These are phyloP conservation scores for Serilophus lunatus DNA, from an alignment of 2,113 vertebrate genomes.

Conservation along the genomic window DNA sequence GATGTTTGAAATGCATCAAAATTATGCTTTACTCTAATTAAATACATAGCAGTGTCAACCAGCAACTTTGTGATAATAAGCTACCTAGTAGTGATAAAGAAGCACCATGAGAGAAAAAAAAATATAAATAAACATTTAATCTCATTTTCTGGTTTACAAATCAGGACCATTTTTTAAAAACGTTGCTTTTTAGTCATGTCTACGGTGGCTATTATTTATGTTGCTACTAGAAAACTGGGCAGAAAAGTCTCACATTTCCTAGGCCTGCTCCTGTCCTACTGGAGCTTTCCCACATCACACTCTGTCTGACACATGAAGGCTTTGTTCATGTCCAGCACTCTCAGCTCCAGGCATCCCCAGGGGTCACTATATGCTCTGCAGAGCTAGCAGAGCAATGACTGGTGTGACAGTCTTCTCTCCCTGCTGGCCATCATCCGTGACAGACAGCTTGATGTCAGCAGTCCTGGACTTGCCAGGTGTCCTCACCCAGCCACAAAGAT, in stretches of 20 bases:
- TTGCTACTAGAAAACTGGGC: fast-evolving
- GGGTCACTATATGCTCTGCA: background rate
- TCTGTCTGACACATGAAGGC: fast-evolving
- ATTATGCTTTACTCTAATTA: background rate
- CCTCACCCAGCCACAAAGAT: background rate
- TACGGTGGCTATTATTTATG: background rate
- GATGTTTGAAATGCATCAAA: background rate
- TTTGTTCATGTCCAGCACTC: background rate
- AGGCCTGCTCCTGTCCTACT: background rate
- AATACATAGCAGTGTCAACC: background rate
- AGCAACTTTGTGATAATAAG: background rate
- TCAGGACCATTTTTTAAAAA: background rate
- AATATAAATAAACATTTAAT: background rate
- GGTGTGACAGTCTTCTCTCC: background rate
- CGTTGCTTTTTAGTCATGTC: background rate
- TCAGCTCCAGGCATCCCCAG: background rate
- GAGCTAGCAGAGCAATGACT: background rate
- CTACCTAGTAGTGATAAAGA: background rate
- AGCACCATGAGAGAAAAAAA: background rate
- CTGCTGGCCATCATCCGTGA: background rate
- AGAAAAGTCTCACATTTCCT: background rate
- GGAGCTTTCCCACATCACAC: background rate
- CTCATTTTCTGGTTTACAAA: background rate
- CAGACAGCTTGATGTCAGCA: background rate
- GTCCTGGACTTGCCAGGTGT: background rate